Evolutionary conservation across 2,888 invertebrate species (phyloP).

Genomic region (Athalia cordata): DNA sequence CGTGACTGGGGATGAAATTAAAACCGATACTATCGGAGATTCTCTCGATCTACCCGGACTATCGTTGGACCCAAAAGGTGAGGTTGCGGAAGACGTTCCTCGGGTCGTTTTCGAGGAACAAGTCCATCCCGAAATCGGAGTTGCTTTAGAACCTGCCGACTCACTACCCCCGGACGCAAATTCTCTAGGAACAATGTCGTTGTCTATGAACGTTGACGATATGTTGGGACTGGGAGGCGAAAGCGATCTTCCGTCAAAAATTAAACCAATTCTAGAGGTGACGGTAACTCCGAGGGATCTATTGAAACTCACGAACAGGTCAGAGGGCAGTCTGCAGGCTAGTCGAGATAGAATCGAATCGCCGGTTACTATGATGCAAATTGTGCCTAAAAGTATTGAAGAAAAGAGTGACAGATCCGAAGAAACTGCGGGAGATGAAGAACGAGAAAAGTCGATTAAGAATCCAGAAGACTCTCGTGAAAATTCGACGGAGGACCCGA

Average conservation of each 20-base stretch:
- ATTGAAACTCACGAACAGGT: conserved; percentile 50
- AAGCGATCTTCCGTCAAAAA: conserved; percentile 39
- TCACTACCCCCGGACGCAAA: conserved; percentile 27
- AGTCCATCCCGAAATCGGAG: not conserved
- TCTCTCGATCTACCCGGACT: conserved; percentile 1
- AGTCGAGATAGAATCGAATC: conserved; percentile 54
- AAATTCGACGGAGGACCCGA: not conserved
- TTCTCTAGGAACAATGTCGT: conserved; percentile 51
- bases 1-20: not conserved
- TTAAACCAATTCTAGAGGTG: conserved; percentile 50
- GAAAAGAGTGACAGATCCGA: conserved; percentile 47
- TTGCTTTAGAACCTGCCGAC: not conserved
- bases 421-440: not conserved
- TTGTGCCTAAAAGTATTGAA: conserved; percentile 51
- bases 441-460: no score
- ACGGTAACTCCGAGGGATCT: conserved; percentile 50
- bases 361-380: conserved; percentile 60
- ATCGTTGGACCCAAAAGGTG: not conserved
- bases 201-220: conserved; percentile 56
- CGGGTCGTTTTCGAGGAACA: not conserved
- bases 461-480: not conserved
- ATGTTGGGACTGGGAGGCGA: conserved; percentile 54
- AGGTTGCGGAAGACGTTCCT: not conserved
- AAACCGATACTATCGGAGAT: no score
- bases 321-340: conserved; percentile 53